Base-by-base conservation (phyloP, 2,113 vertebrate genomes). In the Zosterops japonicus region DNA sequence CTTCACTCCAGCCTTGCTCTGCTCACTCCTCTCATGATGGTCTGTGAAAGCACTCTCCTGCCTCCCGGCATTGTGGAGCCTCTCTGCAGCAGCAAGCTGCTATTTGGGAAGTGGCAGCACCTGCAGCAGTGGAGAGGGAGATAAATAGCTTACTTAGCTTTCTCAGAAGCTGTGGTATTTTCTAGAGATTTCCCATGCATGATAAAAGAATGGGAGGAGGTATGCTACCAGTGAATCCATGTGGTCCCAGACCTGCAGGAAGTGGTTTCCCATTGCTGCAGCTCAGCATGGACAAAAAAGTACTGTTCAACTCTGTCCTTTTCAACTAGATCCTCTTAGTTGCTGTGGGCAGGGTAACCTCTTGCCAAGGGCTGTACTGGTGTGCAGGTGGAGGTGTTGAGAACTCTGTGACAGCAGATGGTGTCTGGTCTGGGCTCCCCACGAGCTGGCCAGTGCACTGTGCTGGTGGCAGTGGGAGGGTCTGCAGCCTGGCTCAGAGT, bases 1-100 rank as follows among this genome's bases (percentile, higher is more conserved):
- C 69, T 76, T 23, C n/a, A 31, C n/a, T 79, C 28, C 47, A 63
- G 23, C 15, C 27, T n/a, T 76, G 23, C 53, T 89, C 53, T 2
- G 1, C 36, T 81, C 27, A 24, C 22, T 65, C 4, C 17, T 36
- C 29, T 76, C 15, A 10, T 27, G 39, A 16, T 0, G 0, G 22
- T 22, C 56, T 90, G 49, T 68, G 60, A 93, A 91, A 81, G 39
- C 14, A 31, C 6, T 1, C 13, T 70, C 52, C 77, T 55, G 35
- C 53, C 27, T 82, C 35, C 46, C 0, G 0, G 42, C 31, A 4
- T 52, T 0, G 0, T 6, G 18, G 33, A 71, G 8, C 55, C 33
- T 64, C 65, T 55, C 57, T 76, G 52, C 76, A 83, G 71, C 1
- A 7, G 35, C 25, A 25, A 28, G 19, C 33, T 67, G 35, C 17